phyloP scores from a whole-genome alignment of 64 coral and sea anemone species.

The Porites lutea region DNA sequence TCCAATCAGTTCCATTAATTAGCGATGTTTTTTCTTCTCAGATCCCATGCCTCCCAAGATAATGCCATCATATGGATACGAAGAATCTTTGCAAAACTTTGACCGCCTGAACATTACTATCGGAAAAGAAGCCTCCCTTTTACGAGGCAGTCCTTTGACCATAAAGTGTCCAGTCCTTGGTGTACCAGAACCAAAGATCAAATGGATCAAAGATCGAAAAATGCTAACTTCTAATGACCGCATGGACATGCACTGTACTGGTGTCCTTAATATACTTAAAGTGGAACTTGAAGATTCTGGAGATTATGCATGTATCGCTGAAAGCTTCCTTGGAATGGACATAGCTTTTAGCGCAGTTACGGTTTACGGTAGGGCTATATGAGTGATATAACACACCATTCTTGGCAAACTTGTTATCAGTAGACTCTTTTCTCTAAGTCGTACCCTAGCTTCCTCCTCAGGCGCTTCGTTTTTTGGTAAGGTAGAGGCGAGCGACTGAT shows the following conservation, averaged over 20 bases:
- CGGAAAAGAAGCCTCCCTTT: slow-evolving; percentile 69
- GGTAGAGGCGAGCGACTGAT: no score
- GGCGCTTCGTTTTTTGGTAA: no score
- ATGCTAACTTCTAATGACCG: slow-evolving; percentile 49
- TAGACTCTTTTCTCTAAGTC: no score
- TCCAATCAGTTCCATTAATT: no score
- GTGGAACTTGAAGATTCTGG: slow-evolving; percentile 57
- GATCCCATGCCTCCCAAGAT: slow-evolving; percentile 79
- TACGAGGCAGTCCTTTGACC: slow-evolving; percentile 63
- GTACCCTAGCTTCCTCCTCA: no score
- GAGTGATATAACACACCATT: not conserved
- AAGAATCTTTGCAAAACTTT: slow-evolving; percentile 56
- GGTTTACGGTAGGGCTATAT: slow-evolving; percentile 70
- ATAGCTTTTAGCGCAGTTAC: slow-evolving; percentile 81
- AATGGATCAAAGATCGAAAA: slow-evolving; percentile 80
- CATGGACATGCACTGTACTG: slow-evolving; percentile 81
- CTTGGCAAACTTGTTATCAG: not conserved
- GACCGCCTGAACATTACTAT: slow-evolving; percentile 74
- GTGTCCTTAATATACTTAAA: slow-evolving; percentile 66
- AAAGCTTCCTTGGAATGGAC: slow-evolving; percentile 88
- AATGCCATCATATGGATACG: slow-evolving; percentile 57
- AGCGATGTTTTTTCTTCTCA: slow-evolving; percentile 13
- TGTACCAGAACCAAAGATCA: slow-evolving; percentile 83
- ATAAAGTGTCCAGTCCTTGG: slow-evolving; percentile 80
- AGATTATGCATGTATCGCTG: slow-evolving; percentile 79